These are phyloP conservation scores for Drosophila greeni DNA, from an alignment of 2,888 invertebrate genomes.

Conservation along the genomic window DNA sequence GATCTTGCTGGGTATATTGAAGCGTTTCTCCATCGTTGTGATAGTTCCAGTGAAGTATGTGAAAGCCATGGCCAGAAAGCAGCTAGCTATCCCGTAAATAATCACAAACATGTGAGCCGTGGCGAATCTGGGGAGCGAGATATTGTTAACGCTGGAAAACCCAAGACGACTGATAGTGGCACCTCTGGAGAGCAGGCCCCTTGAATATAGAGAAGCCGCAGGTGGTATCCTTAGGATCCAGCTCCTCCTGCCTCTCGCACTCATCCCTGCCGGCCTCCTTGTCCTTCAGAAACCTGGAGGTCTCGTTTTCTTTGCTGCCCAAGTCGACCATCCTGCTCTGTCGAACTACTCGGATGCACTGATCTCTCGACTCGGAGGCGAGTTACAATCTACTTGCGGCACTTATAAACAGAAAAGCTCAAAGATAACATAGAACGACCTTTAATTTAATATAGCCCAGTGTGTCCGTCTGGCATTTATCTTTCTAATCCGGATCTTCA, in stretches of 20 bases:
- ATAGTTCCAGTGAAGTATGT: conserved; percentile 86
- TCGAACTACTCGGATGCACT: conserved; percentile 39
- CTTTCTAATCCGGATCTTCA: conserved; percentile 17
- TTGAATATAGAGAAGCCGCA: conserved; percentile 83
- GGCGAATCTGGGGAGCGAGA: conserved; percentile 68
- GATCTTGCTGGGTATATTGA: conserved; percentile 84
- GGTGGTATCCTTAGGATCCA: conserved; percentile 77
- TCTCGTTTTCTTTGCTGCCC: conserved; percentile 41
- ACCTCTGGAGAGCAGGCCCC: conserved; percentile 81
- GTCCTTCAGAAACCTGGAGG: conserved; percentile 24
- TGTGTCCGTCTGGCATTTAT: conserved; percentile 13
- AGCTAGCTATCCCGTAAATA: conserved; percentile 84
- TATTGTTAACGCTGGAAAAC: not conserved
- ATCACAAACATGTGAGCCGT: conserved; percentile 79
- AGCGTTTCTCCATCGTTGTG: conserved; percentile 85
- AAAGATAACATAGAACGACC: conserved; percentile 16
- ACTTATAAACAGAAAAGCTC: conserved; percentile 10
- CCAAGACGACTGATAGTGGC: conserved; percentile 55
- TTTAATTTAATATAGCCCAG: conserved; percentile 14
- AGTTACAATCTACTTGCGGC: not conserved
- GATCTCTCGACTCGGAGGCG: conserved; percentile 2
- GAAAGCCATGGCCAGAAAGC: conserved; percentile 84
- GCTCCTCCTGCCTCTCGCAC: not conserved
- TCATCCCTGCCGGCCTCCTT: conserved; percentile 5
- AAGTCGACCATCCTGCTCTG: conserved; percentile 19